These are phyloP conservation scores for Stictocephala bisonia DNA, from an alignment of 2,888 invertebrate genomes.

Conservation along the genomic window DNA sequence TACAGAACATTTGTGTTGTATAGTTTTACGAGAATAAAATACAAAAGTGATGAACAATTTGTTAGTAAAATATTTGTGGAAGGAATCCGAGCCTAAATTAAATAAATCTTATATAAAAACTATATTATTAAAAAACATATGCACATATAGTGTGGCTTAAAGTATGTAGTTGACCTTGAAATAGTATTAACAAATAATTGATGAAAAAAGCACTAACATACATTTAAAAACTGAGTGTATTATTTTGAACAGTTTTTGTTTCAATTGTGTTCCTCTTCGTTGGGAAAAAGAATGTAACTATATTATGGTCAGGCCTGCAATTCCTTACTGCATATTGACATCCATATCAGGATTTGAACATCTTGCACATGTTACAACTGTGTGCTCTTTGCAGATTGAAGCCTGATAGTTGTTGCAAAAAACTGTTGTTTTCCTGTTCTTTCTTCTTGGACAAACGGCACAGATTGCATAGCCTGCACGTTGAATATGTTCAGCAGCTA, in stretches of 20 bases:
- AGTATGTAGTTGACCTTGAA: conserved; percentile 2
- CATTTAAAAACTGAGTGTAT: not conserved
- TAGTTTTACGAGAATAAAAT: too few species aligned
- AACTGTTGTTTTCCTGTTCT: conserved; percentile 37
- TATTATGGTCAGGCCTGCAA: not conserved
- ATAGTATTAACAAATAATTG: not conserved
- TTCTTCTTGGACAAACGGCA: conserved; percentile 15
- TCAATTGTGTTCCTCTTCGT: not conserved
- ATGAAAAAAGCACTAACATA: not conserved
- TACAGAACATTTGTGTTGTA: too few species aligned
- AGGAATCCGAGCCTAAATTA: too few species aligned
- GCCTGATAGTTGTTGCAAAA: conserved; percentile 2
- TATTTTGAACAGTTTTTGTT: not conserved
- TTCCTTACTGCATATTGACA: conserved; percentile 1
- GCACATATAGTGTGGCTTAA: not conserved
- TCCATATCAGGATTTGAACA: conserved; percentile 12
- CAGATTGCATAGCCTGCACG: conserved; percentile 12
- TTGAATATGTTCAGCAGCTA: not conserved
- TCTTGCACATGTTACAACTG: not conserved
- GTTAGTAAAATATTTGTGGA: too few species aligned
- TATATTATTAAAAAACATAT: not conserved
- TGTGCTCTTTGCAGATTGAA: conserved; percentile 28
- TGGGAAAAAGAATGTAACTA: not conserved
- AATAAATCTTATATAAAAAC: too few species aligned
- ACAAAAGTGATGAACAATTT: too few species aligned